Conservation (phyloP, 1,140 invertebrate genomes). For the Drosophila rhopaloa region DNA sequence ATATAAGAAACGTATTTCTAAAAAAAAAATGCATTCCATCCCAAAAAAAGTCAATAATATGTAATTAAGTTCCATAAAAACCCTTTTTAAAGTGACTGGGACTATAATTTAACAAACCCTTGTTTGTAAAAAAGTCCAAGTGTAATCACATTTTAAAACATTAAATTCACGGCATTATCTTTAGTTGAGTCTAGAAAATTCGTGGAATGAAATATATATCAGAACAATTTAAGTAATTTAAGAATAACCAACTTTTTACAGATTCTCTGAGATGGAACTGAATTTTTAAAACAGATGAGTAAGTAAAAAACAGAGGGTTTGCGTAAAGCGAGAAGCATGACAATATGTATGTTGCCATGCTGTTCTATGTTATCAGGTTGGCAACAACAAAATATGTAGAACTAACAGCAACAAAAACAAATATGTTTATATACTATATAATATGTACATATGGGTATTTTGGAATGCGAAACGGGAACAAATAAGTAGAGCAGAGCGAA, state of each 20-base stretch:
- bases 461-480: slow-evolving; percentile 59
- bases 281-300: slow-evolving; percentile 14
- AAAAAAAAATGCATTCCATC: too few relatives aligned
- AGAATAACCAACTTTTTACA: too few relatives aligned
- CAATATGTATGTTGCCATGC: slow-evolving; percentile 40
- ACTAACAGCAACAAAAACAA: slow-evolving; percentile 29
- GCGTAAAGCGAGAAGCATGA: slow-evolving; percentile 6
- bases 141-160: too few relatives aligned
- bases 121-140: too few relatives aligned
- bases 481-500: slow-evolving; percentile 45
- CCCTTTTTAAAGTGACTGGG: too few relatives aligned
- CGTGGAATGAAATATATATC: too few relatives aligned
- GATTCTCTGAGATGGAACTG: too few relatives aligned
- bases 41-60: too few relatives aligned
- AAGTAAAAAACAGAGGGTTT: not conserved
- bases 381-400: slow-evolving; percentile 46
- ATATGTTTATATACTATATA: slow-evolving; percentile 9
- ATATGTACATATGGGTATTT: slow-evolving; percentile 29
- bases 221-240: too few relatives aligned
- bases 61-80: too few relatives aligned
- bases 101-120: not conserved
- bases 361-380: slow-evolving; percentile 42
- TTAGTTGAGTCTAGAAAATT: too few relatives aligned
- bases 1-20: not conserved
- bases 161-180: too few relatives aligned